Percentiles rank a stretch among this genome's conserved stretches.
phyloP scores from a whole-genome alignment of 1,140 invertebrate genomes.

The Drosophila suzukii region DNA sequence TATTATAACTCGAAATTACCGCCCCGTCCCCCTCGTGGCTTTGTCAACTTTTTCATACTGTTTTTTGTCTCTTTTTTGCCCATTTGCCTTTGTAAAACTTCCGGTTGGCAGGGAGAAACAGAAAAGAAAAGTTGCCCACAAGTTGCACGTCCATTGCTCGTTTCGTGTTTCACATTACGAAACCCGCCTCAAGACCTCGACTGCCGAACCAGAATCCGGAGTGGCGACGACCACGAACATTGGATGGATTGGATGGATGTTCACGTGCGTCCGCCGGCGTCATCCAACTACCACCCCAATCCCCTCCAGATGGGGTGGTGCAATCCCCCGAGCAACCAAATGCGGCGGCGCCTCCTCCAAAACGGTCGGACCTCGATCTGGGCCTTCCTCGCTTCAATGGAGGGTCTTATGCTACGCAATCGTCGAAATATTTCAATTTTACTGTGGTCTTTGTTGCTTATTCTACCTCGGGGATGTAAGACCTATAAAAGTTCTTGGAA shows the following conservation, averaged over 20 bases:
- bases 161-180: conserved; percentile 71
- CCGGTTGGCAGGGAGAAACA: conserved; percentile 66
- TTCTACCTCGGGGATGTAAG: conserved; percentile 1
- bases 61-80: conserved; percentile 63
- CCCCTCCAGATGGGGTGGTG: conserved; percentile 6
- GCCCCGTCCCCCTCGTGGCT: conserved; percentile 19
- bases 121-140: conserved; percentile 67
- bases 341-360: conserved; percentile 15
- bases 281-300: conserved; percentile 18
- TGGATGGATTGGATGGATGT: conserved; percentile 28
- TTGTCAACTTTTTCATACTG: conserved; percentile 51
- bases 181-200: conserved; percentile 37
- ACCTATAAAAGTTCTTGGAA: neutral
- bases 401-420: conserved; percentile 61
- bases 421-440: conserved; percentile 66
- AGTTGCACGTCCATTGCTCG: conserved; percentile 54
- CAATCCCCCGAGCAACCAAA: conserved; percentile 30
- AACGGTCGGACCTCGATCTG: conserved; percentile 26
- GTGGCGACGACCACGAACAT: conserved; percentile 4
- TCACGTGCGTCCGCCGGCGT: conserved; percentile 68
- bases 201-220: conserved; percentile 1
- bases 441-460: conserved; percentile 25
- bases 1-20: conserved; percentile 60
- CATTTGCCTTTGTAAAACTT: conserved; percentile 81
- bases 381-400: conserved; percentile 6